Evolutionary conservation across 2,113 vertebrate genomes (phyloP), one percentile per base, ranked within the genome.

Genomic region (Pavo muticus): DNA sequence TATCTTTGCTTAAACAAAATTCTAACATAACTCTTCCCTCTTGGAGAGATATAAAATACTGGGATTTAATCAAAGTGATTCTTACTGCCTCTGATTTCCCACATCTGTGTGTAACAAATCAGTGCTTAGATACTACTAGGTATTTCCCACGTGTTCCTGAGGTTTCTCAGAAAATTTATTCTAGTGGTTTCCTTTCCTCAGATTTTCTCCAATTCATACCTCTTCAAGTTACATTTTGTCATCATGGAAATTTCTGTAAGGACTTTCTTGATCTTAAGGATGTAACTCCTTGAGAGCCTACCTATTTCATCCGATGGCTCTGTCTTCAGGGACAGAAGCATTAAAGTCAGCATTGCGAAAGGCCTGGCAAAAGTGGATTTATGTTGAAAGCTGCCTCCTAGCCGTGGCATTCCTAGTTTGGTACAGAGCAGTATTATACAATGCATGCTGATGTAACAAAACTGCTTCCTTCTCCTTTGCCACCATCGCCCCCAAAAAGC

Each of bases 391-490:
- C 69, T 88, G 68, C 54, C 44, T 32, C 19, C 30, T 88, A 37
- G 24, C 48, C 75, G 5, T 82, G 30, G 17, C 45, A 32, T 68
- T 72, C 30, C 54, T 56, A 48, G 21, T 32, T 71, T 1, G 0
- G 35, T 5, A 0, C 0, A 0, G 67, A 79, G 64, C 35, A 45
- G 5, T 2, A 0, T 68, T 40, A 54, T 45, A 44, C 1, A 68
- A 74, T n/a, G 54, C 32, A 45, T 3, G 1, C 6, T 56, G 21
- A 11, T 68, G 50, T 54, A 67, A 71, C 14, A 86, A n/a, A 20
- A 40, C 27, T 20, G 5, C 30, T 82, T 91, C 16, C 32, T 90
- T 89, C 48, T 90, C 45, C 40, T 74, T 93, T 88, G n/a, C 16
- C 15, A 32, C 11, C 8, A 44, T 9, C 6, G 4, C 7, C 4